These are phyloP conservation scores for Melierax canorus DNA, from an alignment of 2,113 vertebrate genomes.

Conservation along the genomic window DNA sequence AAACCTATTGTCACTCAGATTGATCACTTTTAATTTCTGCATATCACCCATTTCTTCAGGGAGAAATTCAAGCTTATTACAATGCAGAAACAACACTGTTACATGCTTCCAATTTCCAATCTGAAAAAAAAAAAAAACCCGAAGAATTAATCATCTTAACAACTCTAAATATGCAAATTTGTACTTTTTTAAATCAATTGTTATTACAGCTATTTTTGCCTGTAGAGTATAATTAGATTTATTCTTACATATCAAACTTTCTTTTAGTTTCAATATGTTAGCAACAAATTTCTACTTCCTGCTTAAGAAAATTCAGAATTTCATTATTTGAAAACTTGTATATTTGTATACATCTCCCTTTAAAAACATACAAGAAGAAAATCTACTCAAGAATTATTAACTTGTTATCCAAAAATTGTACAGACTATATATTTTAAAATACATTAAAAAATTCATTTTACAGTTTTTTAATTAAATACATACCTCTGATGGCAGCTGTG, in stretches of 20 bases:
- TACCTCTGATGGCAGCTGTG: conserved; percentile 90
- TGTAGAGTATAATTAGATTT: neutral
- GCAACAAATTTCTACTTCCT: neutral
- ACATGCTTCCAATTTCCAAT: conserved; percentile 91
- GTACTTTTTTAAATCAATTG: neutral
- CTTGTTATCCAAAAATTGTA: neutral
- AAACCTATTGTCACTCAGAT: conserved; percentile 97
- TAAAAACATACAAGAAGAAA: neutral
- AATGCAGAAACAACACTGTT: conserved; percentile 95
- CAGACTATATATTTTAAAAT: neutral
- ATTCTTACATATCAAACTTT: neutral
- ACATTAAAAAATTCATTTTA: neutral
- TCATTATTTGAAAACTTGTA: neutral
- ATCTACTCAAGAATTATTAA: neutral
- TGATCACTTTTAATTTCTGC: conserved; percentile 94
- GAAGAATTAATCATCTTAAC: neutral
- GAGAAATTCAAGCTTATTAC: conserved; percentile 94
- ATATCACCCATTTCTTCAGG: conserved; percentile 99
- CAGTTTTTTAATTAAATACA: neutral
- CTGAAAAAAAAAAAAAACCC: conserved; percentile 58
- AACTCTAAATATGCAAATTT: neutral
- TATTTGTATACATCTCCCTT: neutral
- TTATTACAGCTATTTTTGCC: neutral
- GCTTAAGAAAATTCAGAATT: neutral
- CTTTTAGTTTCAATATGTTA: neutral